Evolutionary conservation across 2,888 invertebrate species (phyloP), one percentile per base, ranked within the genome.

Genomic region (Hirtodrosophila confusa): DNA sequence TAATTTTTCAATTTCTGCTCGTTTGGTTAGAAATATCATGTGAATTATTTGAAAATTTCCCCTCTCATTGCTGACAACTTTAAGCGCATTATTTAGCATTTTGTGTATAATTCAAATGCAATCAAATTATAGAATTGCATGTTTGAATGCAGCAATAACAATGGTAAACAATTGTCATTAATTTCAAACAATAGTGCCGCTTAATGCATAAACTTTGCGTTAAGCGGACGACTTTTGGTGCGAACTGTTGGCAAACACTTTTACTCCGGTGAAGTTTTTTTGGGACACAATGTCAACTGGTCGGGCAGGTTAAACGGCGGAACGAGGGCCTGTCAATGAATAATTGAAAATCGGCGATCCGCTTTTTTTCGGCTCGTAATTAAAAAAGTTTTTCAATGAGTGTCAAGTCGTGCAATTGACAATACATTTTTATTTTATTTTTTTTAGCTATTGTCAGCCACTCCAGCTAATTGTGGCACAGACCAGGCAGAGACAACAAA

Each of bases 301-400:
- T 64, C 54, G 82, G 82, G 78, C 86, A 82, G 83, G 83, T 78
- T 82, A 80, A 86, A 68, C 54, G 70, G 65, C 69, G 67, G 24
- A 67, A 58, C 65, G 75, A 61, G 50, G 64, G 60, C 44, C 62
- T 68, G 78, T 86, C 82, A 83, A 80, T 83, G 78, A 75, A 83
- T 83, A 83, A 83, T 83, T 83, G 78, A 83, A 83, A 80, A 65
- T 76, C 74, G 56, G 66, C 64, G 58, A 63, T 36, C 60, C 68
- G 54, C 62, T 41, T 51, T 66, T 47, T 54, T 66, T 61, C 55
- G 48, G 66, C 54, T 37, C 80, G 84, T 83, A 83, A 83, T 83
- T 83, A 83, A 83, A 83, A 86, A 82, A 83, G 43, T 86, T 83
- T 82, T 86, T 66, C 78, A 76, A 76, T 69, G 61, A 50, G 74